A percentile compares a stretch with the other conserved stretches of the same genome.
Evolutionary conservation across 2,888 invertebrate genomes (phyloP).

Genomic region (Cantharis rustica): DNA sequence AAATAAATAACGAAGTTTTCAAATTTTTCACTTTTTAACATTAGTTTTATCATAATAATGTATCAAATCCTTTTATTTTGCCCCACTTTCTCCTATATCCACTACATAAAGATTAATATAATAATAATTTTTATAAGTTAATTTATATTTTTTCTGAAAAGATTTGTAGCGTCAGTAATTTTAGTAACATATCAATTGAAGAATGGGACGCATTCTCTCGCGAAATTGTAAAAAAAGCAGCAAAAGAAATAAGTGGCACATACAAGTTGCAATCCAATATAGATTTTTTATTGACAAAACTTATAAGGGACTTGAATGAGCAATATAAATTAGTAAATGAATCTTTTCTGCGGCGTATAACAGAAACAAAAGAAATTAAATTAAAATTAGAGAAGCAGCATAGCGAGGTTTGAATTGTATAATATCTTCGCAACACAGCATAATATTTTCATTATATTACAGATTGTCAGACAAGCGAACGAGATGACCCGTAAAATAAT

Average conservation of each 20-base stretch:
- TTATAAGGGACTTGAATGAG: slow-evolving; percentile 76
- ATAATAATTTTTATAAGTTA: too few relatives aligned
- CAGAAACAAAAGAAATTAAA: slow-evolving; percentile 79
- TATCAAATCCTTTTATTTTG: too few relatives aligned
- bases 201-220: slow-evolving; percentile 79
- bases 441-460: neutral
- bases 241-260: slow-evolving; percentile 76
- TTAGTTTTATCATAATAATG: too few relatives aligned
- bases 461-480: slow-evolving; percentile 68
- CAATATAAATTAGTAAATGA: slow-evolving; percentile 78
- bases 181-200: slow-evolving; percentile 61
- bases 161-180: neutral
- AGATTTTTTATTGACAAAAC: slow-evolving; percentile 80
- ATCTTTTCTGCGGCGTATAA: slow-evolving; percentile 76
- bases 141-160: too few relatives aligned
- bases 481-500: slow-evolving; percentile 82
- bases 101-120: too few relatives aligned
- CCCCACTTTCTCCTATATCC: too few relatives aligned
- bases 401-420: slow-evolving; percentile 66
- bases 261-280: slow-evolving; percentile 76
- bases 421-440: neutral
- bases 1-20: too few relatives aligned
- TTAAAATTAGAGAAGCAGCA: slow-evolving; percentile 83
- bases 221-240: slow-evolving; percentile 70
- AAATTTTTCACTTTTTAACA: too few relatives aligned